Evolutionary conservation across 2,113 vertebrate species (phyloP).

Genomic region (Oryzias woworae): DNA sequence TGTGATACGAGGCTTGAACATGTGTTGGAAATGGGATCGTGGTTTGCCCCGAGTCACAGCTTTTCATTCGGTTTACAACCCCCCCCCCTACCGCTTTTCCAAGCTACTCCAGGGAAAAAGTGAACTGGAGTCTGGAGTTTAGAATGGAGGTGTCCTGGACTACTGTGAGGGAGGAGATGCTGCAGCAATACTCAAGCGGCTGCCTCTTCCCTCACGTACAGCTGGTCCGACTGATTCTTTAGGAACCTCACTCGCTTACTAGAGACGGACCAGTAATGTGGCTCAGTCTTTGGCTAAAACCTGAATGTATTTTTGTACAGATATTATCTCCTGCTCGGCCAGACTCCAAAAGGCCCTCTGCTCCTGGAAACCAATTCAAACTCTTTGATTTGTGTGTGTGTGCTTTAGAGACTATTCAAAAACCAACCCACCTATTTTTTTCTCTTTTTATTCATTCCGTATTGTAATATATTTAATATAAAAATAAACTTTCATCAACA

Average conservation of each 20-base stretch:
- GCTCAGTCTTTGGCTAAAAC: slow-evolving; percentile 30
- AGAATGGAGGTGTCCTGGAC: slow-evolving; percentile 39
- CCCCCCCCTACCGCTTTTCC: slow-evolving; percentile 8
- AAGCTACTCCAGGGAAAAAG: slow-evolving; percentile 4
- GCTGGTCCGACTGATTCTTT: slow-evolving; percentile 11
- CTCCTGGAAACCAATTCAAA: slow-evolving; percentile 39
- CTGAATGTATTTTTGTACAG: slow-evolving; percentile 65
- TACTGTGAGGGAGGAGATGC: slow-evolving; percentile 30
- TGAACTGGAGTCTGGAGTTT: slow-evolving; percentile 15
- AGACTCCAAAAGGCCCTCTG: slow-evolving; percentile 34
- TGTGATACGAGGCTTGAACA: slow-evolving; percentile 36
- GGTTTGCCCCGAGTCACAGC: slow-evolving; percentile 44
- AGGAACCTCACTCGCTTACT: slow-evolving; percentile 9
- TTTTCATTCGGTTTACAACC: slow-evolving; percentile 19
- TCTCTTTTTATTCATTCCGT: slow-evolving; percentile 76
- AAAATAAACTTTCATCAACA: slow-evolving; percentile 83
- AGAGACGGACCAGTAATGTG: slow-evolving; percentile 8
- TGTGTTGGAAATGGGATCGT: slow-evolving; percentile 42
- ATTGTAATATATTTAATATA: slow-evolving; percentile 87
- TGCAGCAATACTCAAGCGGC: slow-evolving; percentile 10
- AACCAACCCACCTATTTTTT: slow-evolving; percentile 73
- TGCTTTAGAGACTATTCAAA: slow-evolving; percentile 78
- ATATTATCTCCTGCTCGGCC: slow-evolving; percentile 28
- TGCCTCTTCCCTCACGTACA: slow-evolving; percentile 8
- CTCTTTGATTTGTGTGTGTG: slow-evolving; percentile 55